A percentile compares a stretch with the other conserved stretches of the same genome.
Evolutionary conservation across 1,140 invertebrate species (phyloP).

Genomic region (Drosophila subpulchrella): DNA sequence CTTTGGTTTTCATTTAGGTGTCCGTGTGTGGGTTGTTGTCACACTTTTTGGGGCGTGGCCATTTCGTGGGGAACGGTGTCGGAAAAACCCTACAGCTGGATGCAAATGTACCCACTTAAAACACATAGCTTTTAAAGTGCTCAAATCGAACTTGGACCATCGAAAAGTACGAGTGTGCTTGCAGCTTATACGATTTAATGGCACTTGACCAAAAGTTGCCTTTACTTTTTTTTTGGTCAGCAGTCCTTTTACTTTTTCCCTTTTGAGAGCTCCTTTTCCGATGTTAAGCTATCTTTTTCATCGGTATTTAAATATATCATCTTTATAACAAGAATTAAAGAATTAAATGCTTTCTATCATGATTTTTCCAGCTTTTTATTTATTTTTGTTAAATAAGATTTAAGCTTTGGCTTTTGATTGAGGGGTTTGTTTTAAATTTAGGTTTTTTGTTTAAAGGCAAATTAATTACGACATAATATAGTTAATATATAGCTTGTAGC

Average conservation of each 20-base stretch:
- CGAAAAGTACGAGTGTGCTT: background rate
- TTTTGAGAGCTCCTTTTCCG: no score
- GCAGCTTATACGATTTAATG: background rate
- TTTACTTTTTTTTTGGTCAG: background rate
- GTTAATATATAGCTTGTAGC: no score
- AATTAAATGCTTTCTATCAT: no score
- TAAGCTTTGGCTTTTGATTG: no score
- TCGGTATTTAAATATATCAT: background rate
- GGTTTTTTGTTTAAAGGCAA: no score
- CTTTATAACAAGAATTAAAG: no score
- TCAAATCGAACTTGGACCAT: background rate
- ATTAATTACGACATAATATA: no score
- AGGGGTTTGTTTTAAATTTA: no score
- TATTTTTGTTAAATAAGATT: no score
- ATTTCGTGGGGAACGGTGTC: no score
- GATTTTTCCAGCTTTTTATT: no score
- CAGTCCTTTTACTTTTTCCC: background rate
- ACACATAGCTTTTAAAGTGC: slow-evolving; percentile 15
- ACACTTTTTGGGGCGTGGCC: slow-evolving; percentile 3
- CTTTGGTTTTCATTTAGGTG: slow-evolving; percentile 39
- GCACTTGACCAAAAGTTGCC: background rate
- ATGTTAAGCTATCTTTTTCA: no score
- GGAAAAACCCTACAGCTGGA: background rate
- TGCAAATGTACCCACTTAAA: slow-evolving; percentile 5
- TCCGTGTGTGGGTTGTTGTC: slow-evolving; percentile 12